Percentiles rank a stretch among this genome's conserved stretches.
Conservation (phyloP, 2,797 vertebrate genomes). For the Erpetoichthys calabaricus region DNA sequence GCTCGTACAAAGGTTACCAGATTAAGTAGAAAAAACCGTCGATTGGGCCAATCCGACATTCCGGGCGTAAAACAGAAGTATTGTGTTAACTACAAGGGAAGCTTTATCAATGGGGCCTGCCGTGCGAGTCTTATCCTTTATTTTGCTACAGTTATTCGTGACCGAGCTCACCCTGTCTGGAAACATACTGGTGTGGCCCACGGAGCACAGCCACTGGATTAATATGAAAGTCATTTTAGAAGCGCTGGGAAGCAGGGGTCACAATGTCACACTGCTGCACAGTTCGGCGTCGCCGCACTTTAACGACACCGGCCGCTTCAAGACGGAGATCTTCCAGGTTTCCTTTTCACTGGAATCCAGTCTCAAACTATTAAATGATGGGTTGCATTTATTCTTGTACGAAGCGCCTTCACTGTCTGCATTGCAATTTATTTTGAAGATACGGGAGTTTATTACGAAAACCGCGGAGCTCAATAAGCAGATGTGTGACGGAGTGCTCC, state of each 20-base stretch:
- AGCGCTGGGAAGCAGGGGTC: constrained; percentile 31
- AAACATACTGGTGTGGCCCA: constrained; percentile 46
- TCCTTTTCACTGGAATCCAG: constrained; percentile 9
- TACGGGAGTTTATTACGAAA: constrained; percentile 4
- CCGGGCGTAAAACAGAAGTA: no score
- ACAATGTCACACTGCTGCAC: constrained; percentile 40
- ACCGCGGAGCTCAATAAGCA: background rate
- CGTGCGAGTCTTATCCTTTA: background rate
- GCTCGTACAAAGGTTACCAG: no score
- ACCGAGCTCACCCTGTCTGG: constrained; percentile 19
- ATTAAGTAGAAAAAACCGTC: no score
- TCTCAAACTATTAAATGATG: constrained; percentile 3
- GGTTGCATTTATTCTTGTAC: constrained; percentile 18
- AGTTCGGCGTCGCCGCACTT: constrained; percentile 22
- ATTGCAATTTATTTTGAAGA: background rate
- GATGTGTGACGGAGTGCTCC: constrained; percentile 20
- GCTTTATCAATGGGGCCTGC: constrained; percentile 2
- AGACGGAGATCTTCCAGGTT: constrained; percentile 18
- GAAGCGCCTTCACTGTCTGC: constrained; percentile 8
- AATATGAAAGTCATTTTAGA: constrained; percentile 45
- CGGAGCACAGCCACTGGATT: constrained; percentile 50
- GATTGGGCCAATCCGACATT: no score
- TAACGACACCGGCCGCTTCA: constrained; percentile 6
- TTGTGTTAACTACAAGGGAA: no score
- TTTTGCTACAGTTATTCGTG: constrained; percentile 12